phyloP scores from a whole-genome alignment of 64 coral and sea anemone genomes.

The Dendrophyllia cribrosa region DNA sequence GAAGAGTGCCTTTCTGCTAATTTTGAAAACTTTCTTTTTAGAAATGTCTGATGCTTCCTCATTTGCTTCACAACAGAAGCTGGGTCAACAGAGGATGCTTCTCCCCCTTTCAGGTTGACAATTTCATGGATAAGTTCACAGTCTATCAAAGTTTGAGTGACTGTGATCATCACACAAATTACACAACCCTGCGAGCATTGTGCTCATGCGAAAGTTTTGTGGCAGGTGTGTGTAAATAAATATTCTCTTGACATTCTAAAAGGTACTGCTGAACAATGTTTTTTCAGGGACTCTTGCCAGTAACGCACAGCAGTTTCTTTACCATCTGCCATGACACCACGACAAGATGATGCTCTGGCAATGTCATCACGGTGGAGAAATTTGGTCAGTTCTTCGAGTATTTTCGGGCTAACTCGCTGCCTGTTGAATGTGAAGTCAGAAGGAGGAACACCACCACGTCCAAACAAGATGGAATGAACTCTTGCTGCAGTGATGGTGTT shows the following conservation, averaged over 20 bases:
- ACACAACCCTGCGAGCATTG: conserved; percentile 50
- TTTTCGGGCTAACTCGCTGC: neutral
- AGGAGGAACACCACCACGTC: neutral
- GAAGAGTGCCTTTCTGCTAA: conserved; percentile 1
- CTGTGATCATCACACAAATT: conserved; percentile 49
- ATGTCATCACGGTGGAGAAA: neutral
- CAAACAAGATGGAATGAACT: conserved; percentile 14
- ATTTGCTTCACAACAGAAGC: neutral
- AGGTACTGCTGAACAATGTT: neutral
- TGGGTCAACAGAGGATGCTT: neutral
- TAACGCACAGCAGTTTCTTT: neutral
- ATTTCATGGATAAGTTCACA: neutral
- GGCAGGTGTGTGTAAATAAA: conserved; percentile 72
- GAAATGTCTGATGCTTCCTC: conserved; percentile 2
- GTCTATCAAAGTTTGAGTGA: conserved; percentile 39
- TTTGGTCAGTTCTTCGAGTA: neutral
- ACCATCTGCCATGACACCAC: neutral
- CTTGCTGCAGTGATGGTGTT: neutral
- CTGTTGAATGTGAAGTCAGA: neutral
- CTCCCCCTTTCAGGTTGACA: neutral
- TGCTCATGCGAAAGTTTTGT: conserved; percentile 39
- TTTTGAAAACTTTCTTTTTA: neutral
- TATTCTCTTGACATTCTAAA: conserved; percentile 38
- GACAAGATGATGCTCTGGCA: neutral
- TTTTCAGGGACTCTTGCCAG: neutral